These are phyloP conservation scores for Epinotia demarniana DNA, from an alignment of 2,888 invertebrate species.

Conservation along the genomic window DNA sequence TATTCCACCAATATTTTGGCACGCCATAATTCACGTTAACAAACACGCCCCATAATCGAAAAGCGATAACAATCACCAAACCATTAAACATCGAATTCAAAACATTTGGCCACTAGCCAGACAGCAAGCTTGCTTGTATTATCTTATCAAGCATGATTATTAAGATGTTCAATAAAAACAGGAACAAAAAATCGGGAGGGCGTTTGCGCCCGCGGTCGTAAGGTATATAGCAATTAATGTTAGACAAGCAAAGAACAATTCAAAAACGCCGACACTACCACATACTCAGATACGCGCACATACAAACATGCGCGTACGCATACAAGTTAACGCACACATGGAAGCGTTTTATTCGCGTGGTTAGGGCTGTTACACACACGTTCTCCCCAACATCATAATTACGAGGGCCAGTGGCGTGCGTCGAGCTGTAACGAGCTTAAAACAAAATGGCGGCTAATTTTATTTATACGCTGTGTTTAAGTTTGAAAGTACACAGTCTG, in stretches of 20 bases:
- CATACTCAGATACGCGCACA: constrained; percentile 52
- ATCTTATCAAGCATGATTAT: constrained; percentile 59
- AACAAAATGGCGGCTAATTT: constrained; percentile 83
- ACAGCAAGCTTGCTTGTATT: constrained; percentile 51
- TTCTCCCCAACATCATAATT: constrained; percentile 75
- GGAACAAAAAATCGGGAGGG: constrained; percentile 54
- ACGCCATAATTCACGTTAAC: constrained; percentile 55
- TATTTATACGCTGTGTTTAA: constrained; percentile 72
- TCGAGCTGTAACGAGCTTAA: constrained; percentile 81
- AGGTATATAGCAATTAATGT: constrained; percentile 83
- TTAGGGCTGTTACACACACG: constrained; percentile 62
- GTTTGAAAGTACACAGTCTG: constrained; percentile 23
- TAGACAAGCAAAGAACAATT: constrained; percentile 74
- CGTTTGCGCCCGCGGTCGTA: constrained; percentile 71
- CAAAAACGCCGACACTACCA: constrained; percentile 79
- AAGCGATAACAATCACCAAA: constrained; percentile 54
- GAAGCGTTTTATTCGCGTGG: constrained; percentile 63
- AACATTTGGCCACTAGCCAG: constrained; percentile 44
- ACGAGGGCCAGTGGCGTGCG: constrained; percentile 81
- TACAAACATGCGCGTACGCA: constrained; percentile 49
- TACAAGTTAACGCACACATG: constrained; percentile 53
- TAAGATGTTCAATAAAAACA: constrained; percentile 59
- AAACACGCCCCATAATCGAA: constrained; percentile 57
- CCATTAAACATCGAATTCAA: constrained; percentile 46
- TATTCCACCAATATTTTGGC: constrained; percentile 64